Evolutionary conservation across 2,888 invertebrate genomes (phyloP).

Genomic region (Dryobota labecula): DNA sequence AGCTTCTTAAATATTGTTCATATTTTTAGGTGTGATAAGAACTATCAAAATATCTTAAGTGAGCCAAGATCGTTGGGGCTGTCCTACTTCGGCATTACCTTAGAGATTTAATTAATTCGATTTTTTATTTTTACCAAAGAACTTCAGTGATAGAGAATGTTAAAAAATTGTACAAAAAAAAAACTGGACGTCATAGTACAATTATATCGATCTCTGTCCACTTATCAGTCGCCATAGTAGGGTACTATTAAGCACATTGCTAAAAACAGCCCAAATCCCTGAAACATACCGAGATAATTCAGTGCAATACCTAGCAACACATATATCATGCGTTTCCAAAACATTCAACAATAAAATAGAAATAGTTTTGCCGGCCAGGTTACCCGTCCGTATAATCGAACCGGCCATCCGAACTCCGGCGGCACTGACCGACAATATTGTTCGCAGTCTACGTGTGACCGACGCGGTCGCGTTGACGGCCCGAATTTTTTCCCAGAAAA

Average conservation of each 20-base stretch:
- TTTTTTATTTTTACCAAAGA: no score
- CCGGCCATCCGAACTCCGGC: slow-evolving; percentile 66
- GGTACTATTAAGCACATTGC: background rate
- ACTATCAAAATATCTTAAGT: background rate
- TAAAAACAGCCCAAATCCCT: background rate
- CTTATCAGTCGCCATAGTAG: background rate
- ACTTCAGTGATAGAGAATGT: background rate
- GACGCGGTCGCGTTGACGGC: slow-evolving; percentile 40
- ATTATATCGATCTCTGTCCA: background rate
- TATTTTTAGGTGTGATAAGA: background rate
- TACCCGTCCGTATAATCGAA: slow-evolving; percentile 77
- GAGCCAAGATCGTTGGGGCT: background rate
- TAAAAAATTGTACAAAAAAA: background rate
- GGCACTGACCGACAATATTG: slow-evolving; percentile 65
- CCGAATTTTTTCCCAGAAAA: slow-evolving; percentile 42
- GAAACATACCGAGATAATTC: slow-evolving; percentile 11
- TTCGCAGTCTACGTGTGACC: slow-evolving; percentile 54
- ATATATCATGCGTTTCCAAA: slow-evolving; percentile 63
- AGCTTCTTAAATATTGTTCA: background rate
- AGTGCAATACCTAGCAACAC: slow-evolving; percentile 2
- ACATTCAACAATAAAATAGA: slow-evolving; percentile 67
- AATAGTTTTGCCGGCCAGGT: slow-evolving; percentile 59
- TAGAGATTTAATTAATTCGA: background rate
- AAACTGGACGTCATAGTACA: background rate
- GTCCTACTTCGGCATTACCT: no score